phyloP scores from a whole-genome alignment of 2,113 vertebrate genomes.

The Colistium nudipinnis region DNA sequence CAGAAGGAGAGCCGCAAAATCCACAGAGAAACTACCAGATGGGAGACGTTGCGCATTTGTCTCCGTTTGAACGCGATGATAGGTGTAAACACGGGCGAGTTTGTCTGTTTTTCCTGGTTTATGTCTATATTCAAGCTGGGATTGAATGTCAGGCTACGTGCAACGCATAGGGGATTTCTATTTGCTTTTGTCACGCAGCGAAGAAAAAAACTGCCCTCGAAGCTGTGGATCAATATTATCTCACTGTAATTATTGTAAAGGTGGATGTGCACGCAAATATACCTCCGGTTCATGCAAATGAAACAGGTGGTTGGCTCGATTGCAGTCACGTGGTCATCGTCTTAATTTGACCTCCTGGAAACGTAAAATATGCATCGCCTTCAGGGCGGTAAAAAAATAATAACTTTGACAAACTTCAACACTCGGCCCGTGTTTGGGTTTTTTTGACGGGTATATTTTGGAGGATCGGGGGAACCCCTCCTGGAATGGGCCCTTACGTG shows the following conservation, averaged over 20 bases:
- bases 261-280: neutral
- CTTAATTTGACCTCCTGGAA: neutral
- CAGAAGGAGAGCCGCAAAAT: constrained; percentile 15
- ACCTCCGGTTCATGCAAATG: too few relatives aligned
- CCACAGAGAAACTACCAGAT: constrained; percentile 13
- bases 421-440: neutral
- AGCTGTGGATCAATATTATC: constrained; percentile 16
- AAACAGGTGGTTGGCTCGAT: too few relatives aligned
- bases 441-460: neutral
- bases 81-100: neutral
- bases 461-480: neutral
- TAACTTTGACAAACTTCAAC: too few relatives aligned
- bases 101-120: neutral
- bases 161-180: too few relatives aligned
- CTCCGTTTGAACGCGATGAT: constrained; percentile 5
- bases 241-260: constrained; percentile 1
- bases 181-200: constrained; percentile 11
- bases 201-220: constrained; percentile 3
- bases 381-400: too few relatives aligned
- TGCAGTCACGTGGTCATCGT: neutral
- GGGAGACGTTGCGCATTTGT: neutral
- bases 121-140: neutral
- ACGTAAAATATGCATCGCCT: too few relatives aligned
- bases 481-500: neutral
- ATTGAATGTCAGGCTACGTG: neutral